Percentiles rank a stretch among this genome's conserved stretches.
phyloP scores from a whole-genome alignment of 2,888 invertebrate genomes.

The Blastobasis adustella region DNA sequence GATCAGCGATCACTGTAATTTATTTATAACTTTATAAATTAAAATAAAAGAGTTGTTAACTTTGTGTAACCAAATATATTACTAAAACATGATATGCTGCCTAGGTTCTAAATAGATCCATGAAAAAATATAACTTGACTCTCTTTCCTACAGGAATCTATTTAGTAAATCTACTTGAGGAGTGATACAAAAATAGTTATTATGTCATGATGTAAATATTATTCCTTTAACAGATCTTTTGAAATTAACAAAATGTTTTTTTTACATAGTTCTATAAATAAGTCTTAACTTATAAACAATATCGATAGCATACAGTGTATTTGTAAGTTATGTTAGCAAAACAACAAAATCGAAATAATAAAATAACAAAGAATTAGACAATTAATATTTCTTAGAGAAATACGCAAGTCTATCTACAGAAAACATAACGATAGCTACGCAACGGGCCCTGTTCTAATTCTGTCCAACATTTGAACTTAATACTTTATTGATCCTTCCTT shows the following conservation, averaged over 20 bases:
- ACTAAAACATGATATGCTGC: conserved; percentile 69
- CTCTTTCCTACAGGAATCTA: conserved; percentile 19
- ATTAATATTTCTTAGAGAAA: too few species aligned
- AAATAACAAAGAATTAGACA: too few species aligned
- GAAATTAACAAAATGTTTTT: too few species aligned
- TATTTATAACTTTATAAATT: too few species aligned
- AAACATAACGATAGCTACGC: conserved; percentile 4
- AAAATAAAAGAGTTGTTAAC: conserved; percentile 9
- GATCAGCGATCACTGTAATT: too few species aligned
- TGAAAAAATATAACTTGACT: conserved; percentile 49
- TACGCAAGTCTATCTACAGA: too few species aligned
- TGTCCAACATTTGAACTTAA: conserved; percentile 21
- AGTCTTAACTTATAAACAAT: too few species aligned
- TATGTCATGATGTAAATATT: neutral
- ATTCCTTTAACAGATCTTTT: too few species aligned
- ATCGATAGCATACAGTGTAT: too few species aligned
- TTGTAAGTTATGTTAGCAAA: too few species aligned
- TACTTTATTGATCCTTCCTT: conserved; percentile 20
- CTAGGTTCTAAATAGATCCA: conserved; percentile 35
- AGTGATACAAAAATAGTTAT: conserved; percentile 11
- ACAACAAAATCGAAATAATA: too few species aligned
- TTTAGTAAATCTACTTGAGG: conserved; percentile 6
- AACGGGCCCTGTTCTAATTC: conserved; percentile 13
- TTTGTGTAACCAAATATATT: conserved; percentile 53
- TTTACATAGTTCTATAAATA: too few species aligned